Conservation (phyloP, 2,888 invertebrate species). For the Nomada ruficornis region DNA sequence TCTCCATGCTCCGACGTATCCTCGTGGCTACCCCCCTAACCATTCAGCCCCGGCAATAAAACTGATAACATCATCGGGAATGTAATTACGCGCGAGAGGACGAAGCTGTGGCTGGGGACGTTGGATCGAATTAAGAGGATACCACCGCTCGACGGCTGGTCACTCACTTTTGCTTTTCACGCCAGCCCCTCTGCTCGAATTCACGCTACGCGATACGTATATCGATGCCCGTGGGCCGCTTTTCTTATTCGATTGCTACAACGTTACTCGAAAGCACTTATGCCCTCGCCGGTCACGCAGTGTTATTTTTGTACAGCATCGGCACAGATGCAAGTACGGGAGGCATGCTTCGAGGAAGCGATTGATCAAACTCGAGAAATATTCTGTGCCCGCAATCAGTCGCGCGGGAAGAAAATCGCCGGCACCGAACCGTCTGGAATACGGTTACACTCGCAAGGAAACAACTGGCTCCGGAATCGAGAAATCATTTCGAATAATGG, state of each 20-base stretch:
- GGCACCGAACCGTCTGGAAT: constrained; percentile 37
- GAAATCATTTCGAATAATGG: constrained; percentile 57
- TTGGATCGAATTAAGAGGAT: constrained; percentile 72
- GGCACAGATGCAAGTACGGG: constrained; percentile 39
- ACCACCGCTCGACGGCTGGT: constrained; percentile 43
- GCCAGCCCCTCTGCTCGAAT: constrained; percentile 35
- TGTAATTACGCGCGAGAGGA: constrained; percentile 78
- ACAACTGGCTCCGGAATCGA: constrained; percentile 28
- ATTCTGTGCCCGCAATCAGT: constrained; percentile 42
- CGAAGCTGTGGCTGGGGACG: constrained; percentile 56
- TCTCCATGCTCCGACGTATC: constrained; percentile 11
- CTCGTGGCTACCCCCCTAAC: constrained; percentile 38
- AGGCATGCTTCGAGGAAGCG: constrained; percentile 3
- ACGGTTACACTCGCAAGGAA: constrained; percentile 49
- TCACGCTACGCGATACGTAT: not conserved
- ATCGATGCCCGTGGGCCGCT: constrained; percentile 19
- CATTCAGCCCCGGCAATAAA: constrained; percentile 73
- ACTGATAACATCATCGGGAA: constrained; percentile 82
- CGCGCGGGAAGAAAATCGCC: constrained; percentile 21
- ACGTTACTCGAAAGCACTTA: too few species aligned
- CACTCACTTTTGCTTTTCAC: constrained; percentile 59
- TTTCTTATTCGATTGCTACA: not conserved
- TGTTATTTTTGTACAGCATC: constrained; percentile 25
- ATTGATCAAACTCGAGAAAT: constrained; percentile 48
- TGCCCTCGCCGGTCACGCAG: too few species aligned